Evolutionary conservation across 2,797 vertebrate genomes (phyloP).

Genomic region (Psittacula derbiana): DNA sequence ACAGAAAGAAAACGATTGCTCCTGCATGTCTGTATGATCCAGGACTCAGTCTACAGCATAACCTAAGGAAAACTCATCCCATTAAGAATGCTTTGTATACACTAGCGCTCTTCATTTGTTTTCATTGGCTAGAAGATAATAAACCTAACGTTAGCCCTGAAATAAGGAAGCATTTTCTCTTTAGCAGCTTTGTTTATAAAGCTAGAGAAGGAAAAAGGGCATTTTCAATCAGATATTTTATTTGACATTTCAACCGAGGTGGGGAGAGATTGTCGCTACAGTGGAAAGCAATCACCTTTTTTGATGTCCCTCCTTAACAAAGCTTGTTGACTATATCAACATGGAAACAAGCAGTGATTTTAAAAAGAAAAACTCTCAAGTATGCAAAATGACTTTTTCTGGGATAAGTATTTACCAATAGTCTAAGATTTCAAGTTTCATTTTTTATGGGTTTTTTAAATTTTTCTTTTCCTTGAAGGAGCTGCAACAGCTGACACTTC

Average conservation of each 20-base stretch:
- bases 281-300: conserved; percentile 14
- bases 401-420: not conserved
- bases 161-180: conserved; percentile 63
- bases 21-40: not conserved
- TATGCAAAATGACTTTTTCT: not conserved
- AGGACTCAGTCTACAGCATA: conserved; percentile 1
- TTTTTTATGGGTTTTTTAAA: not conserved
- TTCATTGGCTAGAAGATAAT: conserved; percentile 52
- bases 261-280: not conserved
- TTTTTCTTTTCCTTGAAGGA: not conserved
- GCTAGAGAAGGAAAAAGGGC: conserved; percentile 33
- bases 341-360: not conserved
- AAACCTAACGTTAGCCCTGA: not conserved
- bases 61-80: conserved; percentile 15
- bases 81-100: conserved; percentile 60
- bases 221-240: conserved; percentile 42
- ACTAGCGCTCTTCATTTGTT: conserved; percentile 58
- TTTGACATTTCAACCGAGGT: conserved; percentile 39
- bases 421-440: not conserved
- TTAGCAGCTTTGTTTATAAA: conserved; percentile 53
- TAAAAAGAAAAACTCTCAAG: not conserved
- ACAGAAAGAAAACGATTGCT: not conserved
- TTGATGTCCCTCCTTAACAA: not conserved
- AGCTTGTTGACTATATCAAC: not conserved
- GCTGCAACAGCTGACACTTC: not conserved